phyloP scores from a whole-genome alignment of 2,113 vertebrate species.

The Bothrops jararaca region DNA sequence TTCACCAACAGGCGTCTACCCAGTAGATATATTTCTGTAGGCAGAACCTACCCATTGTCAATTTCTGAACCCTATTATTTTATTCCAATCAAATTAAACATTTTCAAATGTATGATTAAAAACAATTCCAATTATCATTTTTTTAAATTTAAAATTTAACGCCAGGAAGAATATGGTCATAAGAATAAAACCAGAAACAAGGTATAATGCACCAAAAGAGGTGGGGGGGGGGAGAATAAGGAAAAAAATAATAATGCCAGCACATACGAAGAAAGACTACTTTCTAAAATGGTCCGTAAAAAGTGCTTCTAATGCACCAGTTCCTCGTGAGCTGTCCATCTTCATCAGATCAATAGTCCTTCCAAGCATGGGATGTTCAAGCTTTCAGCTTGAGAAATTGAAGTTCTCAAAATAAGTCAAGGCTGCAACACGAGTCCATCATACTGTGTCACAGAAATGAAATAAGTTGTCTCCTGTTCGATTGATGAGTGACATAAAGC shows the following conservation, averaged over 20 bases:
- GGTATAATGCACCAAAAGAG: constrained; percentile 30
- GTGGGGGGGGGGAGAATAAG: background rate
- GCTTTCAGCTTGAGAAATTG: constrained; percentile 83
- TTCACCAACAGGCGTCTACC: background rate
- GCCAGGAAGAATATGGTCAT: background rate
- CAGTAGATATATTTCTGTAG: background rate
- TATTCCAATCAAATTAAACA: constrained; percentile 56
- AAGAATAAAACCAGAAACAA: constrained; percentile 2
- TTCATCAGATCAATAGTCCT: constrained; percentile 90
- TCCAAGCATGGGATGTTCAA: constrained; percentile 84
- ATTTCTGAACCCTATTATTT: constrained; percentile 9
- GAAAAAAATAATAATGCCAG: constrained; percentile 50
- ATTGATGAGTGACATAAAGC: constrained; percentile 90
- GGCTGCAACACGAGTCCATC: constrained; percentile 88
- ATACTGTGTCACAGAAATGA: constrained; percentile 87
- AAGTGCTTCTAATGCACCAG: constrained; percentile 72
- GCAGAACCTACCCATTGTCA: background rate
- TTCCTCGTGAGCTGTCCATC: constrained; percentile 80
- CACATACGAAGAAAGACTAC: constrained; percentile 64
- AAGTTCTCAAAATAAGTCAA: constrained; percentile 88
- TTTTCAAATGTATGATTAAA: constrained; percentile 31
- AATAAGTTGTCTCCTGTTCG: constrained; percentile 95
- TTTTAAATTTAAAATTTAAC: background rate
- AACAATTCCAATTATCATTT: background rate
- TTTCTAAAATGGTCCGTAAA: constrained; percentile 63